Conservation (phyloP, 2,113 vertebrate genomes). For the Macquaria australasica region DNA sequence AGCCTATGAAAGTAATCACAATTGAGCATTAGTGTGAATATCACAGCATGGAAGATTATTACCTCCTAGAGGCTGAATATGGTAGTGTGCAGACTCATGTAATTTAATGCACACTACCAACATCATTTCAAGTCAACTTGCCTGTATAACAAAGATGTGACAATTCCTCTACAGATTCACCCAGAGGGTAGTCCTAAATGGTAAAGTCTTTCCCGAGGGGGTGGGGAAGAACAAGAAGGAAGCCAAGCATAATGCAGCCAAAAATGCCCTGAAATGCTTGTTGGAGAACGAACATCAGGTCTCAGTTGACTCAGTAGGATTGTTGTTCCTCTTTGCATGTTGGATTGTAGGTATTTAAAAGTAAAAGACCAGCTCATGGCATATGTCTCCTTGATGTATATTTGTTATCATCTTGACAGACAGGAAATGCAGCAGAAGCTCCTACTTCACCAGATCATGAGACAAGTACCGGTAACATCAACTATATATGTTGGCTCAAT, state of each 20-base stretch:
- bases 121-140: not conserved
- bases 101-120: not conserved
- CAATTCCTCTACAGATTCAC: constrained; percentile 1
- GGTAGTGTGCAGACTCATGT: not conserved
- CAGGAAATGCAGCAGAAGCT: not conserved
- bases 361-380: not conserved
- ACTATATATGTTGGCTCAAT: too few species aligned
- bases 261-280: not conserved
- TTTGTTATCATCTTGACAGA: not conserved
- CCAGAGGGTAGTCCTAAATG: constrained; percentile 2
- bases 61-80: not conserved
- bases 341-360: not conserved
- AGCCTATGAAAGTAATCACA: not conserved
- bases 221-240: constrained; percentile 8
- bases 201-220: not conserved
- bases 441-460: not conserved
- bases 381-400: not conserved
- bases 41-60: not conserved
- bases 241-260: not conserved
- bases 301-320: not conserved
- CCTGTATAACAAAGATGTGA: not conserved
- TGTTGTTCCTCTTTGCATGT: not conserved
- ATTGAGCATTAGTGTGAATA: not conserved
- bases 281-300: not conserved
- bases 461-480: constrained; percentile 1